phyloP scores from a whole-genome alignment of 2,113 vertebrate species.

The Sapayoa aenigma region DNA sequence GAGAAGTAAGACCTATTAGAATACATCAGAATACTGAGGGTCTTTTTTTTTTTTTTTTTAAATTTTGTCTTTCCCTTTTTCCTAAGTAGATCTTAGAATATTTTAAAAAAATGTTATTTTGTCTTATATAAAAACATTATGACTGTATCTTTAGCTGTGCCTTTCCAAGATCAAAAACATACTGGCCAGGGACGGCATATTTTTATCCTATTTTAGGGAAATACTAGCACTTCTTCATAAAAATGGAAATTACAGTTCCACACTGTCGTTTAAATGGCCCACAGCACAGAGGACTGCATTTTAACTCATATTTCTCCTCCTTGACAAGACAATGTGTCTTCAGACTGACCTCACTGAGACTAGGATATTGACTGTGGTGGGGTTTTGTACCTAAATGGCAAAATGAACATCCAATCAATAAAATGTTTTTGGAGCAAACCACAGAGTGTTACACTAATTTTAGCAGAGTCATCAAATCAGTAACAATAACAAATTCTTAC shows the following conservation, averaged over 20 bases:
- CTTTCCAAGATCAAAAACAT: neutral
- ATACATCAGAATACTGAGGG: neutral
- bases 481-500: constrained; percentile 23
- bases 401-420: constrained; percentile 10
- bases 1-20: neutral
- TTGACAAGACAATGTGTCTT: neutral
- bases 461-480: constrained; percentile 21
- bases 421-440: constrained; percentile 7
- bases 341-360: neutral
- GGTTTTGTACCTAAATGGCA: neutral
- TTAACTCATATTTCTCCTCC: neutral
- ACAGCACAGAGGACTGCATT: neutral
- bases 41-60: neutral
- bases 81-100: neutral
- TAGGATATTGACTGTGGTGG: constrained; percentile 3
- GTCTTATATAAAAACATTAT: neutral
- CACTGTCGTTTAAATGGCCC: neutral
- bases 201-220: neutral
- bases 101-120: neutral
- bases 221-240: accelerated
- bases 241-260: neutral
- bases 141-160: neutral
- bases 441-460: neutral
- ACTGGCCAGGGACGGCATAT: neutral
- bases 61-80: neutral